phyloP scores from a whole-genome alignment of 1,140 invertebrate genomes.

The Hydropsyche tenuis region DNA sequence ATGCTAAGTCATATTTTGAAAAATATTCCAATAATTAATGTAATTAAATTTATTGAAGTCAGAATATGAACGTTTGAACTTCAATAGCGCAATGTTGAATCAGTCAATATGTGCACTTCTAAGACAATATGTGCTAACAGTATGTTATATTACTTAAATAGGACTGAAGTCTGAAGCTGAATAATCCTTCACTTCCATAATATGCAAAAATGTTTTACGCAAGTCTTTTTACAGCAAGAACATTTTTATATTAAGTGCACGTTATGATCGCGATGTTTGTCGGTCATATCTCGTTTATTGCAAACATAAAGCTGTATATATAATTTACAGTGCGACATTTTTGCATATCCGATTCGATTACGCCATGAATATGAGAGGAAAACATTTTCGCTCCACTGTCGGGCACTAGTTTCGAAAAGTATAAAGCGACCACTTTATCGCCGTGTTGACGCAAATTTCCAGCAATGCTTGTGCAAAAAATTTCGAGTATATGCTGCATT shows the following conservation, averaged over 20 bases:
- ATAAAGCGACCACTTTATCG: background rate
- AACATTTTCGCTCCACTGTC: background rate
- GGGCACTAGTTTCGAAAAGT: background rate
- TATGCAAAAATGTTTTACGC: conserved; percentile 14
- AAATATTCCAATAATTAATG: no score
- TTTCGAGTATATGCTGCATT: background rate
- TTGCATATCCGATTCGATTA: background rate
- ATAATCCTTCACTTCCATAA: no score
- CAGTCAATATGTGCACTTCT: no score
- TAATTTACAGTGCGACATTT: conserved; percentile 2
- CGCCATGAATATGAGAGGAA: background rate
- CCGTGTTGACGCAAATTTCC: background rate
- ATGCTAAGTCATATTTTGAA: no score
- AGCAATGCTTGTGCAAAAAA: background rate
- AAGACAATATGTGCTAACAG: no score
- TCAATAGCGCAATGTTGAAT: no score
- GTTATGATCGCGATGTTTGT: conserved; percentile 21
- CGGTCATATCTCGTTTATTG: background rate
- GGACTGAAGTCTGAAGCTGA: no score
- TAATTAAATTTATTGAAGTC: no score
- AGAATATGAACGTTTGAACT: no score
- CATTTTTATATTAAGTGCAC: conserved; percentile 3
- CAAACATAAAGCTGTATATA: background rate
- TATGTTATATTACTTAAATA: no score
- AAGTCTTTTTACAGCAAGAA: conserved; percentile 3